Conservation (phyloP, 2,888 invertebrate species). For the Uloborus plumipes region DNA sequence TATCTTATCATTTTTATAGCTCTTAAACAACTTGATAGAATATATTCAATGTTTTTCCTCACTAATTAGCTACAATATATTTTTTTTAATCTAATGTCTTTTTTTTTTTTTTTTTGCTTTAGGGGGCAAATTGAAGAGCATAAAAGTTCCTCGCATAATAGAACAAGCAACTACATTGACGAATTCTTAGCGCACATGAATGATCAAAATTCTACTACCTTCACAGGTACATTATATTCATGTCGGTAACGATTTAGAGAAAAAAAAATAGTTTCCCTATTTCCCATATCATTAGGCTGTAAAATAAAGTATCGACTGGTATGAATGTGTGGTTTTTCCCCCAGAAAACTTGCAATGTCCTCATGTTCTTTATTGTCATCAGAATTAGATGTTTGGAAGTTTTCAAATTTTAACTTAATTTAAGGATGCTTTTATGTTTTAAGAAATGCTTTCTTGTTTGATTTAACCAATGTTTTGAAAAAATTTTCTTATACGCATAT, state of each 20-base stretch:
- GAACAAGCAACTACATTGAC: slow-evolving; percentile 40
- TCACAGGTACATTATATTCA: too few relatives aligned
- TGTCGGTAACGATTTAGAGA: too few relatives aligned
- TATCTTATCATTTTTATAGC: neutral
- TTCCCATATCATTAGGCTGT: too few relatives aligned
- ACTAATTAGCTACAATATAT: neutral
- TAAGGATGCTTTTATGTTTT: neutral
- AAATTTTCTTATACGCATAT: too few relatives aligned
- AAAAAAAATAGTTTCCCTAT: too few relatives aligned
- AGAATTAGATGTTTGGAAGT: too few relatives aligned
- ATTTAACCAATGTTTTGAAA: neutral
- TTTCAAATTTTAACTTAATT: neutral
- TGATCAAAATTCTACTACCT: neutral
- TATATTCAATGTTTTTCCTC: neutral
- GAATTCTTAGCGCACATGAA: slow-evolving; percentile 42
- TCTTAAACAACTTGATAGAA: neutral
- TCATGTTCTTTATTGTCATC: too few relatives aligned
- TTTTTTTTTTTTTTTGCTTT: neutral
- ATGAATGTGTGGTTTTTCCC: too few relatives aligned
- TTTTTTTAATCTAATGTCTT: neutral
- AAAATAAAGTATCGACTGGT: too few relatives aligned
- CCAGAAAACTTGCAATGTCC: too few relatives aligned
- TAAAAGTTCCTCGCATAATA: slow-evolving; percentile 19
- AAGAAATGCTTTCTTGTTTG: neutral
- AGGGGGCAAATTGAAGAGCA: slow-evolving; percentile 40